Base-by-base conservation (phyloP, 2,888 invertebrate species). In the Leucozona laternaria region DNA sequence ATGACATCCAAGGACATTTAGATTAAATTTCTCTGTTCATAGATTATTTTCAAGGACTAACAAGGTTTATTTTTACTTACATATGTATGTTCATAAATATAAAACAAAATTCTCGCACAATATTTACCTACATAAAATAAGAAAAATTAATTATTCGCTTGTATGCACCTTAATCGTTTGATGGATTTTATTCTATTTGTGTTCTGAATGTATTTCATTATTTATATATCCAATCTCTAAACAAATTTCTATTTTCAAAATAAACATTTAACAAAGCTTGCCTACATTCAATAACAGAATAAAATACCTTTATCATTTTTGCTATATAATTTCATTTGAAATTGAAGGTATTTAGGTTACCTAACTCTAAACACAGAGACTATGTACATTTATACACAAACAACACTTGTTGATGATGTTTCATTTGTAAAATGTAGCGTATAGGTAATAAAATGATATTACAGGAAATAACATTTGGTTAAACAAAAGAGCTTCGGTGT, bases 311-410 rank as follows among this genome's bases (percentile, higher is more conserved):
- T 64, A 28, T n/a, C 13, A 31, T 48, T 66, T 50, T 17, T 22
- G 34, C 5, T 37, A 53, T 50, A 50, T 68, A n/a, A n/a, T 37
- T 50, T 75, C 28, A 40, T 50, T 64, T 58, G 71, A 55, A 77
- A 81, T 85, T 62, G n/a, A n/a, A n/a, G n/a, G 15, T 55, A 81
- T 70, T 78, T 57, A 70, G 62, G 64, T 57, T 55, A 72, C 28
- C 62, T 58, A 60, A 71, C 17, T 34, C 6, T 57, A 75, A 22
- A 58, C 15, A 40, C 22, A 58, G 17, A 17, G 11, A 31, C 58
- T 20, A 58, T n/a, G n/a, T n/a, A n/a, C n/a, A n/a, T n/a, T n/a
- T n/a, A n/a, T n/a, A n/a, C n/a, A n/a, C 10, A n/a, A 57, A 31
- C 68, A 57, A 31, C 68, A 68, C 57, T 73, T 64, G 83, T 62